A percentile compares a stretch with the other conserved stretches of the same genome.
Conservation (phyloP, 2,113 vertebrate species). For the Numenius arquata region DNA sequence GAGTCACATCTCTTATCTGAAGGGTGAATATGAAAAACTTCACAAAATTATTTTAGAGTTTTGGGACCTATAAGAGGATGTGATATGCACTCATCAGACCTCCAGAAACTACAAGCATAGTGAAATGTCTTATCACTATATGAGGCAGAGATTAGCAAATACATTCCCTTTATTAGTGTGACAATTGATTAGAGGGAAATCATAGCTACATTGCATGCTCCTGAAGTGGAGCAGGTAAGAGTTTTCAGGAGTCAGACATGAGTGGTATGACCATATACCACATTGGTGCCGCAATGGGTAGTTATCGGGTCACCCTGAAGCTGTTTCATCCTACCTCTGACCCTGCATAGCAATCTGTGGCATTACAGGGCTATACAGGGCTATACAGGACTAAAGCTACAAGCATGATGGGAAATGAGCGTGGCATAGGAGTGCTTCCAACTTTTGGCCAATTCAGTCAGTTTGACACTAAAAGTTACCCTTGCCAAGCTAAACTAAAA, state of each 20-base stretch:
- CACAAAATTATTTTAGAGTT: constrained; percentile 17
- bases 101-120: neutral
- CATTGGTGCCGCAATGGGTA: neutral
- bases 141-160: neutral
- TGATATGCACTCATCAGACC: neutral
- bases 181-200: neutral
- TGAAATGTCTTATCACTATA: neutral
- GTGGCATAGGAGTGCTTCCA: neutral
- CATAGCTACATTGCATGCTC: neutral
- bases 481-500: neutral
- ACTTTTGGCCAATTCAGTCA: neutral
- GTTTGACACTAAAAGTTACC: neutral
- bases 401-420: neutral
- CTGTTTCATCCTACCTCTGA: neutral
- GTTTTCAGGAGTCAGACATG: neutral
- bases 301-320: neutral
- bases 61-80: neutral
- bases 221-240: neutral
- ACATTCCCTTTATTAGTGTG: neutral
- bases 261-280: neutral
- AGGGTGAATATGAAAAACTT: neutral
- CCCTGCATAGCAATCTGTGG: neutral
- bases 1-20: neutral
- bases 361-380: neutral
- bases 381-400: neutral